A percentile compares a stretch with the other conserved stretches of the same genome.
Evolutionary conservation across 1,140 invertebrate genomes (phyloP).

Genomic region (Lordiphosa clarofinis): DNA sequence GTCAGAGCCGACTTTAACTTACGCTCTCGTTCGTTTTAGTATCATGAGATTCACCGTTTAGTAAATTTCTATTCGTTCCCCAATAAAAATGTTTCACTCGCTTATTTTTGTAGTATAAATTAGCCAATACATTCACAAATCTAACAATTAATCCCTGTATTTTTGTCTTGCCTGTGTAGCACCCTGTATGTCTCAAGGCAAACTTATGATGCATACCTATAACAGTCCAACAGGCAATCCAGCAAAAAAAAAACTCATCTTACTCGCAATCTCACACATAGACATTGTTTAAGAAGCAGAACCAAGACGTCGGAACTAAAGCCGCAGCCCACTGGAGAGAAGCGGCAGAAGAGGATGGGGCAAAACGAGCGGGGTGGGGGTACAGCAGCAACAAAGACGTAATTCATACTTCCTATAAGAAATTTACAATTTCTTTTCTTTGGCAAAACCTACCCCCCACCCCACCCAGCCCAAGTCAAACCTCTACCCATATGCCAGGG

Average conservation of each 20-base stretch:
- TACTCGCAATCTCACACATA: slow-evolving; percentile 47
- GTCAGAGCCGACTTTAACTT: no score
- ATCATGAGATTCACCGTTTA: no score
- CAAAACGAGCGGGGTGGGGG: no score
- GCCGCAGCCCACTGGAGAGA: slow-evolving; percentile 5
- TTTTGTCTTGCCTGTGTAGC: slow-evolving; percentile 3
- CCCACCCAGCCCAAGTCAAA: background rate
- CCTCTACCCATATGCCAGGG: slow-evolving; percentile 23
- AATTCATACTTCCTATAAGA: slow-evolving; percentile 64
- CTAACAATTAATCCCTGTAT: no score
- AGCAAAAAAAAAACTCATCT: slow-evolving; percentile 17
- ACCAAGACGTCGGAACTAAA: slow-evolving; percentile 21
- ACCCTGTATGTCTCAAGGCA: slow-evolving; percentile 42
- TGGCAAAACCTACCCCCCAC: slow-evolving; percentile 28
- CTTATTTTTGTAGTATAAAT: no score
- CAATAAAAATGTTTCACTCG: no score
- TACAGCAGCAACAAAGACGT: slow-evolving; percentile 39
- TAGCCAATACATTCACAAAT: no score
- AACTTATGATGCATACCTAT: slow-evolving; percentile 33
- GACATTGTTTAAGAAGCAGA: slow-evolving; percentile 63
- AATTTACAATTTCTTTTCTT: slow-evolving; percentile 69
- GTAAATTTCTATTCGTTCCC: no score
- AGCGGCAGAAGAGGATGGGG: background rate
- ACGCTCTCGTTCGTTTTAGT: no score
- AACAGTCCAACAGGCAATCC: slow-evolving; percentile 38